Base-by-base conservation (phyloP, 2,888 invertebrate species). In the Ischnus inquisitorius region DNA sequence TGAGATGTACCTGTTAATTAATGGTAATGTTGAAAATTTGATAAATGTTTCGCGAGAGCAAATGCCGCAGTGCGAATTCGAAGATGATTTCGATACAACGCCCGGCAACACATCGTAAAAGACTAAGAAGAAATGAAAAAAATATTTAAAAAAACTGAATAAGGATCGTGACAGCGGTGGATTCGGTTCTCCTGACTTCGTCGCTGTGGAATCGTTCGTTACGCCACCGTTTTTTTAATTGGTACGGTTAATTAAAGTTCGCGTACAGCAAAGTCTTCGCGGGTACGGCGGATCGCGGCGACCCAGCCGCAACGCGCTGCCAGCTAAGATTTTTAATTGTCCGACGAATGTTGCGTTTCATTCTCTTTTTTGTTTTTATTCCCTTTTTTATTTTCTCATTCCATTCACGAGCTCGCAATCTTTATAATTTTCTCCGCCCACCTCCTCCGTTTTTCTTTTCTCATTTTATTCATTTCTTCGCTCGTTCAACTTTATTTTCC, bases 241-340 rank as follows among this genome's bases (percentile, higher is more conserved):
- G 87, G 85, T 54, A 54, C 48, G 82, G 83, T 85, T 90, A 89
- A 90, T 90, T 88, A 88, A 90, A 83, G 77, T 77, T 85, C 84
- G 82, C 86, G 76, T 81, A 77, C 43, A 72, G 79, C 28, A 65
- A 46, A 74, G 43, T 62, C 28, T 12, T 4, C 67, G 48, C 14
- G 16, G 65, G 48, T 41, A 19, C 43, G 25, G 28, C 28, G 62
- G 25, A 43, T 76, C 54, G 51, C 19, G 54, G 43, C 54, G 28
- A 60, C 51, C 25, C 60, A 82, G 57, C 69, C 76, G 71, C 51
- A 83, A 69, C 83, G 74, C 83, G 71, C 83, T 75, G 86, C 81
- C 75, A 86, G 82, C 80, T 51, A 71, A 81, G 85, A 86, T 85
- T 79, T 86, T 83, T 85, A 85, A 88, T 88, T 86, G 79, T 78